Base-by-base conservation (phyloP, 2,888 invertebrate genomes). In the Megamerina dolium region DNA sequence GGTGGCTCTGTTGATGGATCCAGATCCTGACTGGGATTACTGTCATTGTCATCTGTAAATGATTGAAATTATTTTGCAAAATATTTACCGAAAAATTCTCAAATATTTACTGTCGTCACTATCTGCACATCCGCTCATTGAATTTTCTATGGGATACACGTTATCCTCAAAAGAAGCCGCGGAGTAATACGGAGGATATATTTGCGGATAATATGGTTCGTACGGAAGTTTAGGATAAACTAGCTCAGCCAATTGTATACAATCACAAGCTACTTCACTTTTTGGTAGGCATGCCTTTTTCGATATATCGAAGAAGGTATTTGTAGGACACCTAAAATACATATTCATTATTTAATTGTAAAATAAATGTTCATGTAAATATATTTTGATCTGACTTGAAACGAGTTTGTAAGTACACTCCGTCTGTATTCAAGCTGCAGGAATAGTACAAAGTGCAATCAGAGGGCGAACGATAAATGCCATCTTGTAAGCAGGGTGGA, bases 371-470 rank as follows among this genome's bases (percentile, higher is more conserved):
- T 3, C 2, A 20, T 14, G 12, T 1, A 13, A 4, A 6, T 29
- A n/a, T n/a, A 38, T 2, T 2, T 4, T 6, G n/a, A 13, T 51
- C 53, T 53, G 41, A 68, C 64, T 61, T 68, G 43, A 60, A 68
- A 37, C 73, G 61, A 2, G 60, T 68, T 41, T 72, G 73, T 42
- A 64, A 51, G 48, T 69, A 69, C 5, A 56, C 58, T 8, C 69
- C 66, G 43, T 58, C 64, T 0, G 50, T 41, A 32, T 64, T 65
- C 19, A 60, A 49, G 18, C 59, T 64, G 48, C 75, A 75, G 1
- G 63, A 66, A 45, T 73, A 75, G 47, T 73, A 75, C 10, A 72
- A 43, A 1, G 62, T 58, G 39, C 73, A 73, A 48, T 74, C 66
- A 3, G 54, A 52, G n/a, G 64, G 62, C 3, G 68, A 69, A 23